Percentiles rank a stretch among this genome's conserved stretches.
These are phyloP conservation scores for Limulus polyphemus DNA, from an alignment of 2,888 invertebrate species.

Conservation along the genomic window DNA sequence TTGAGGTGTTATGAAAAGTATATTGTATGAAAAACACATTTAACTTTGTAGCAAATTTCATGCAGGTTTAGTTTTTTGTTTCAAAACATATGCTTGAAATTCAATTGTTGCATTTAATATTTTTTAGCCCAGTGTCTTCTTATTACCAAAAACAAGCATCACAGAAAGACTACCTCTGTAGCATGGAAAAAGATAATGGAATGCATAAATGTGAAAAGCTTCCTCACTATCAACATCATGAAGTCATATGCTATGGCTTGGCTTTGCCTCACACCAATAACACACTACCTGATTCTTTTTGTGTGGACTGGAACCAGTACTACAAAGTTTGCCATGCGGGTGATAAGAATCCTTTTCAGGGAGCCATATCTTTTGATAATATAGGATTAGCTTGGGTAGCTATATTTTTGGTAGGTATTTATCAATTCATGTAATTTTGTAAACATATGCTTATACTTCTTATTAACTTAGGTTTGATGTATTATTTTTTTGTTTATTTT, in stretches of 20 bases:
- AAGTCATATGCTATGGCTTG: conserved; percentile 62
- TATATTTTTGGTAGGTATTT: conserved; percentile 68
- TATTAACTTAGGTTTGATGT: too few species aligned
- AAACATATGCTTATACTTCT: too few species aligned
- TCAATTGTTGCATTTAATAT: not conserved
- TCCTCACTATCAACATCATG: conserved; percentile 60
- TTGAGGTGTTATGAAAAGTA: too few species aligned
- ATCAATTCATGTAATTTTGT: too few species aligned
- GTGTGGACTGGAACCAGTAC: conserved; percentile 98
- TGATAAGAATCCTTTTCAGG: conserved; percentile 96
- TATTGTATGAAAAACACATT: too few species aligned
- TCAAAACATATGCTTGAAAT: too few species aligned
- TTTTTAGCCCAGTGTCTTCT: conserved; percentile 49
- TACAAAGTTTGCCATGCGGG: conserved; percentile 87
- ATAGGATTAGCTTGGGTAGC: conserved; percentile 99
- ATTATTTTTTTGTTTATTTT: too few species aligned
- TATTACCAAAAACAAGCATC: conserved; percentile 50
- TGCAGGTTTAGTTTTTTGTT: too few species aligned
- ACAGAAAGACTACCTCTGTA: conserved; percentile 88
- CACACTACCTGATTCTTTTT: conserved; percentile 47
- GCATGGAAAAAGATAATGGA: conserved; percentile 79
- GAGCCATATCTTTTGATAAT: conserved; percentile 98
- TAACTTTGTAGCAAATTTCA: too few species aligned
- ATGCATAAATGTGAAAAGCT: conserved; percentile 82
- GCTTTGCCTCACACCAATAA: conserved; percentile 41